Evolutionary conservation across 2,888 invertebrate genomes (phyloP).

Genomic region (Stegana nigrithorax): DNA sequence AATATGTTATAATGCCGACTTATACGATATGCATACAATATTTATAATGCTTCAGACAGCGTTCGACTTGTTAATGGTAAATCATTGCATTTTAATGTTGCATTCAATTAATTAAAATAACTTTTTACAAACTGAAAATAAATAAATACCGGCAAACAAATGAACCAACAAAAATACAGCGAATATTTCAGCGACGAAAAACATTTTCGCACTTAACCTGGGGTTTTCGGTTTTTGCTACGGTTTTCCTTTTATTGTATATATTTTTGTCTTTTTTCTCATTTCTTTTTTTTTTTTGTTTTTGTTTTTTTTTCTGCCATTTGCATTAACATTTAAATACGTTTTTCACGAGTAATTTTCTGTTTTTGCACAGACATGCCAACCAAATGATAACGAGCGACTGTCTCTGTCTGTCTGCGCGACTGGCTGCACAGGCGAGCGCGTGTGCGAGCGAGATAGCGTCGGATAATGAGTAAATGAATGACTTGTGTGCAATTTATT

Average conservation of each 20-base stretch:
- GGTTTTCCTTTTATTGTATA: not conserved
- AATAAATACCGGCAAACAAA: no score
- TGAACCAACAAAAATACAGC: no score
- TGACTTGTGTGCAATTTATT: conserved; percentile 48
- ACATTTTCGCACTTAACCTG: no score
- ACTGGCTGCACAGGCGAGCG: no score
- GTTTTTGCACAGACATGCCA: not conserved
- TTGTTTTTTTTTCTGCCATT: not conserved
- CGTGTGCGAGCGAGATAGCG: no score
- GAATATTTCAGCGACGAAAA: no score
- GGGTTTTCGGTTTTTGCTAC: not conserved
- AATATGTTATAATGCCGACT: no score
- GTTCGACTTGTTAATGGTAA: conserved; percentile 10
- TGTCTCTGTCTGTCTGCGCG: not conserved
- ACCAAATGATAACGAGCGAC: not conserved
- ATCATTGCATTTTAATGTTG: conserved; percentile 18
- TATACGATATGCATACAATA: no score
- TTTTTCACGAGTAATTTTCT: no score
- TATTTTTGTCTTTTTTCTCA: not conserved
- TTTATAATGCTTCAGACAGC: no score
- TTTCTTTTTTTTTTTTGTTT: not conserved
- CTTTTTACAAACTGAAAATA: conserved; percentile 2
- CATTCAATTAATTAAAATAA: conserved; percentile 14
- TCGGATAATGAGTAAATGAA: not conserved
- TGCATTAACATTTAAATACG: conserved; percentile 6